Evolutionary conservation across 2,888 invertebrate species (phyloP).

Genomic region (Hylaea fasciaria): DNA sequence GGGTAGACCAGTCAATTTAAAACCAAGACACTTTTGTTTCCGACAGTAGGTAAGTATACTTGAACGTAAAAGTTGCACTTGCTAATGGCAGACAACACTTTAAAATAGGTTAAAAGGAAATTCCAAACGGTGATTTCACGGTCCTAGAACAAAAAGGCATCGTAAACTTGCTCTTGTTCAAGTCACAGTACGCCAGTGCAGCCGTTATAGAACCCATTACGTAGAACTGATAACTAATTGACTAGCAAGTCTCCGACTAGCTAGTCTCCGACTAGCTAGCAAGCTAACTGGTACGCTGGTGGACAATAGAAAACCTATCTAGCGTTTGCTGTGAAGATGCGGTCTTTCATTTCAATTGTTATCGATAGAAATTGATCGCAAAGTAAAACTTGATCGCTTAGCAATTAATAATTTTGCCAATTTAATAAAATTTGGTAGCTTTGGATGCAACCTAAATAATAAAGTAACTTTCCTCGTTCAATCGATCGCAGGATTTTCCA

Average conservation of each 20-base stretch:
- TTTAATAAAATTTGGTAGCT: neutral
- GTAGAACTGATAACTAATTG: conserved; percentile 45
- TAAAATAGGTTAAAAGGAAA: conserved; percentile 43
- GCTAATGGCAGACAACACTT: conserved; percentile 13
- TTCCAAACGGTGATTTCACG: conserved; percentile 43
- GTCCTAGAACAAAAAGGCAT: conserved; percentile 44
- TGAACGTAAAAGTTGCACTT: conserved; percentile 4
- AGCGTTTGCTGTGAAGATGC: conserved; percentile 7
- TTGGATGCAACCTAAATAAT: neutral
- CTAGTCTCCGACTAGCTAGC: conserved; percentile 1
- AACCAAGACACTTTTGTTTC: too few species aligned
- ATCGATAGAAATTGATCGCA: neutral
- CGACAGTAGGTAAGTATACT: neutral
- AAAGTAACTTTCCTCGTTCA: too few species aligned
- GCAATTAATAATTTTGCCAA: neutral
- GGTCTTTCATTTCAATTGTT: conserved; percentile 15
- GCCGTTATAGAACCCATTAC: conserved; percentile 36
- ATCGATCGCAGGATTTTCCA: too few species aligned
- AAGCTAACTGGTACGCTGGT: neutral
- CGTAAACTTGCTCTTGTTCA: conserved; percentile 49
- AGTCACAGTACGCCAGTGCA: conserved; percentile 48
- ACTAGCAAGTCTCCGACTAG: conserved; percentile 27
- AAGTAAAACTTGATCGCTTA: neutral
- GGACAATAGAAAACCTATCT: conserved; percentile 42
- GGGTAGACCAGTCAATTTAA: neutral